Evolutionary conservation across 2,888 invertebrate species (phyloP), one percentile per base, ranked within the genome.

Genomic region (Caenorhabditis drosophilae): DNA sequence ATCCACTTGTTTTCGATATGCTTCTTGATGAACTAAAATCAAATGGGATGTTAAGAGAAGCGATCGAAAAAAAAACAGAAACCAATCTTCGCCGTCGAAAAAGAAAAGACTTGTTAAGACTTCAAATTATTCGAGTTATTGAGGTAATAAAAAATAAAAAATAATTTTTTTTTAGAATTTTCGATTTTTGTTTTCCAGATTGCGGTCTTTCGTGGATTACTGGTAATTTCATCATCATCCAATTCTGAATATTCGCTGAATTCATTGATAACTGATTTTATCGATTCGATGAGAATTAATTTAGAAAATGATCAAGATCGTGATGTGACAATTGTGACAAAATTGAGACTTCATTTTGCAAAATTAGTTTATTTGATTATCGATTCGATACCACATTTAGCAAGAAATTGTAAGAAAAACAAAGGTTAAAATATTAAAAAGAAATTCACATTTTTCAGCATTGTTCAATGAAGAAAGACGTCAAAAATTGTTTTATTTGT

Each of bases 1-100:
- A 97, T 85, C 90, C 93, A 18, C 90, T 91, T 75, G 93, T 95
- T 9, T 89, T 97, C 66, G 93, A 93, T 93, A 95, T 96, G 86
- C 87, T 98, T 61, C 91, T 97, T 89, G 98, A 98, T 81, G 98
- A 98, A 85, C 85, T 98, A 54, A 89, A 92, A 7, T 89, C 91
- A 1, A 52, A 74, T 12, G 77, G 75, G 0, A 90, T 92, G 71
- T 89, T 99, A 59, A 89, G 95, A 18, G 98, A 99, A 85, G 94
- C 96, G 0, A 60, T 55, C 38, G 76, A 76, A 52, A 76, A 76
- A 55, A 76, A 73, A 45, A 23, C 69, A 7, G 95, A 96, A 85
- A 97, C 97, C 84, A 98, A 96, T 84, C 91, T 96, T 88, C 88
- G 96, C 54, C 87, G 97, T 38, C 87, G 95, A 38, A 87, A 93